phyloP scores from a whole-genome alignment of 2,888 invertebrate genomes.

The Brachyopa scutellaris region DNA sequence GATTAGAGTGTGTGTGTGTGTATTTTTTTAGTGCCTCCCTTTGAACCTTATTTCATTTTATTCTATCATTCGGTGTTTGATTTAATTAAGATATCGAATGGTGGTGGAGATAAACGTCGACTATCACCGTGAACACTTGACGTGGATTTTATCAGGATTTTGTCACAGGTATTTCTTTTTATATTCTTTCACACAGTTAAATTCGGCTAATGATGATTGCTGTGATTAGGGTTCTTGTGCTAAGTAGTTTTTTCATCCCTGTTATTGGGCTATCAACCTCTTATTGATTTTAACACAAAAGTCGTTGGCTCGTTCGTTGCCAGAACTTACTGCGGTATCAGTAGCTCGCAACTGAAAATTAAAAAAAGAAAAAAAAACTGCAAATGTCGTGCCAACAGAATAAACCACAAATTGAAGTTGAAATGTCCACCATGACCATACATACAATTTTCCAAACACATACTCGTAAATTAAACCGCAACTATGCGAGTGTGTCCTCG shows the following conservation, averaged over 20 bases:
- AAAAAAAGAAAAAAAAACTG: too few relatives aligned
- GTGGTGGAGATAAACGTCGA: not conserved
- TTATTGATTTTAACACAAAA: constrained; percentile 11
- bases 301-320: constrained; percentile 2
- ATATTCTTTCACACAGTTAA: not conserved
- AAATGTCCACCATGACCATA: constrained; percentile 26
- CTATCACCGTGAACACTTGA: not conserved
- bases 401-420: constrained; percentile 48
- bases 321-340: constrained; percentile 38
- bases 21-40: not conserved
- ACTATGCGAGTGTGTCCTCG: not conserved
- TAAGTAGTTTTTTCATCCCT: not conserved
- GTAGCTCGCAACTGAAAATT: constrained; percentile 24
- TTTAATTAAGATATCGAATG: constrained; percentile 12
- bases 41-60: not conserved
- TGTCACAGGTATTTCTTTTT: not conserved
- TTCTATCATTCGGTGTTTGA: not conserved
- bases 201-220: not conserved
- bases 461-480: constrained; percentile 49
- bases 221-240: not conserved
- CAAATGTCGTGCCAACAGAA: constrained; percentile 57
- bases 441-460: too few relatives aligned
- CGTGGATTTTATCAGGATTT: not conserved
- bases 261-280: too few relatives aligned
- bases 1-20: too few relatives aligned